Evolutionary conservation across 2,888 invertebrate genomes (phyloP), one percentile per base, ranked within the genome.

Genomic region (Drosophila neotestacea): DNA sequence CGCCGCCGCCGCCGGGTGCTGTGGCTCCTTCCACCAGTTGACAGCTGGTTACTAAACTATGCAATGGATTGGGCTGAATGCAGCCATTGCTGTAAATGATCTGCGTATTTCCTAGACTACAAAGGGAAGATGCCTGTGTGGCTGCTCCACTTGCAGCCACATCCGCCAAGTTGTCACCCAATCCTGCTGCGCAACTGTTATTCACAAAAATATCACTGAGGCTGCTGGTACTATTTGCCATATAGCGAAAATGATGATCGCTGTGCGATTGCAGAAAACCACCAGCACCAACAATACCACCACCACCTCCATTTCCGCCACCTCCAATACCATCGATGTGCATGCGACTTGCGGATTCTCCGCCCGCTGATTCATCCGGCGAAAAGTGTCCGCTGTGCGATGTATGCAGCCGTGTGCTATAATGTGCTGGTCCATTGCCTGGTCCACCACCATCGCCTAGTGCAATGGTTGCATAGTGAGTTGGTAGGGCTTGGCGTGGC

Each of bases 121-220:
- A 73, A 9, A 89, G 51, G 0, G 90, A 90, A 0, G 67, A 66
- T 0, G 78, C 87, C 41, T 75, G 84, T 0, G 82, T 68, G 42
- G 73, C 74, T 0, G 50, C 48, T 6, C 52, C 86, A 13, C 75
- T 77, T 0, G 54, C 66, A 1, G 46, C 54, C 10, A 56, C 9
- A n/a, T 60, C 55, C 7, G 41, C 41, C 4, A 10, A 44, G 2
- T 44, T 52, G 22, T 41, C 64, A 4, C 42, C 75, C 6, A 67
- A 34, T 16, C 83, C 90, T 4, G 85, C 90, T 50, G 81, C 77
- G 68, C 90, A 91, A 70, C 90, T 91, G 70, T 91, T 92, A 81
- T 91, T 92, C 70, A 91, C 89, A 79, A 92, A 92, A 51, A 92
- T 92, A 88, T 92, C 92, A 90, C 92, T 92, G 63, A 92, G 85